A percentile compares a stretch with the other conserved stretches of the same genome.
phyloP scores from a whole-genome alignment of 1,140 invertebrate genomes.

The Lepidurus couesii region DNA sequence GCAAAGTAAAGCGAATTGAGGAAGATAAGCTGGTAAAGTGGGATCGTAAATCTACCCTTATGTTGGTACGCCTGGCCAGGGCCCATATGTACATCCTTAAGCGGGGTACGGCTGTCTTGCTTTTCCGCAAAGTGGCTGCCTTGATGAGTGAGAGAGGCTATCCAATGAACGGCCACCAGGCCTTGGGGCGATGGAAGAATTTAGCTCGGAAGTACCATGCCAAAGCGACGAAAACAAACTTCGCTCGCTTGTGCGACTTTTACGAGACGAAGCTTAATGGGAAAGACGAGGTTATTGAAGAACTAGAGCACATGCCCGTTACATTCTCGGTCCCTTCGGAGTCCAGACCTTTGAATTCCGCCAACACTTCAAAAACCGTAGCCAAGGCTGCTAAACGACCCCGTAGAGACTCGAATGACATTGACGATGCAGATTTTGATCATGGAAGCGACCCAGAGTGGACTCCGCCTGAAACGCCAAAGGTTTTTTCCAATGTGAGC shows the following conservation, averaged over 20 bases:
- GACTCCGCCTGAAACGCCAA: not conserved
- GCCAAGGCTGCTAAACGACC: not conserved
- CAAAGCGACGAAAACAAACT: not conserved
- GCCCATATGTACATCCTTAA: conserved; percentile 7
- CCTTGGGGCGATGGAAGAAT: not conserved
- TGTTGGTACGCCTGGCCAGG: not conserved
- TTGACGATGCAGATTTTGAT: not conserved
- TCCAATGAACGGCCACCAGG: not conserved
- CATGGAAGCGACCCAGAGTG: not conserved
- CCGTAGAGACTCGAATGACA: not conserved
- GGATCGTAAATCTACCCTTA: not conserved
- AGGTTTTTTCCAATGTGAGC: not conserved
- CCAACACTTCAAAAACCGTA: not conserved
- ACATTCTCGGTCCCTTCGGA: not conserved
- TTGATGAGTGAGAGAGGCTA: conserved; percentile 4
- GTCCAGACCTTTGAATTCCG: not conserved
- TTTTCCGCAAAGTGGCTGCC: not conserved
- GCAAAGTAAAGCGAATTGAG: not conserved
- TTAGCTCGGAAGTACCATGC: conserved; percentile 1
- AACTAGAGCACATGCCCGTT: not conserved
- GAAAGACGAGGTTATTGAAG: not conserved
- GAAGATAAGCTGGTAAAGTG: conserved; percentile 10
- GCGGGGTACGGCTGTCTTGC: not conserved
- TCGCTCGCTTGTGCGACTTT: not conserved
- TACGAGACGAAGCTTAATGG: not conserved